Evolutionary conservation across 2,113 vertebrate species (phyloP), one percentile per base, ranked within the genome.

Genomic region (Mirza zaza): DNA sequence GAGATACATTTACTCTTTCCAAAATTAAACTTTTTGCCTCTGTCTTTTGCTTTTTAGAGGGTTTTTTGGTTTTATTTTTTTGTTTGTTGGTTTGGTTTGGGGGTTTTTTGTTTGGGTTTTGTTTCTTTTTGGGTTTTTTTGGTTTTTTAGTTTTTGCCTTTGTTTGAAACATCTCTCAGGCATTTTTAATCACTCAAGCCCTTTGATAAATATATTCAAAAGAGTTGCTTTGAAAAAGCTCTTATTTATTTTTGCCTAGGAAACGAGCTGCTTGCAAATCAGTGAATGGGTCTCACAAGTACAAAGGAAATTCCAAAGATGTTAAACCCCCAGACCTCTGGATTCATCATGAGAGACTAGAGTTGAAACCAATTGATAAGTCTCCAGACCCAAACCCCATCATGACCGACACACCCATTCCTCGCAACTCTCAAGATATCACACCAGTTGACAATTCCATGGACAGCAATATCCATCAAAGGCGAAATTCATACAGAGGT

Each of bases 321-420:
- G 99, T 99, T 89, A 99, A 99, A 63, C 99, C 99, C 1, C 99
- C 99, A 0, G 99, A 99, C 96, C 99, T 99, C 21, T 99, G 99
- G 99, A 99, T 99, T 97, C 99, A 99, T 91, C 99, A 99, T 0
- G 99, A 99, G 98, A 99, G 99, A 61, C 99, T 99, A 95, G 99
- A 99, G 93, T 99, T 99, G 50, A 99, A 99, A 87, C 99, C 99
- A 76, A 99, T 99, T 14, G 99, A 99, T 97, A 99, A 99, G 96
- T 99, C 99, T 25, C 99, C 99, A 0, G 99, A 99, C 83, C 99
- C 99, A 89, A 99, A 99, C 96, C 99, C 99, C 0, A 99, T 99
- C 97, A 99, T 99, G 99, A 99, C 99, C 0, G 99, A 99, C 87
- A 99, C 99, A 5, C 99, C 99, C 11, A 99, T 99, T 97, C 99